These are phyloP conservation scores for Amblyteles armatorius DNA, from an alignment of 2,888 invertebrate species.

Conservation along the genomic window DNA sequence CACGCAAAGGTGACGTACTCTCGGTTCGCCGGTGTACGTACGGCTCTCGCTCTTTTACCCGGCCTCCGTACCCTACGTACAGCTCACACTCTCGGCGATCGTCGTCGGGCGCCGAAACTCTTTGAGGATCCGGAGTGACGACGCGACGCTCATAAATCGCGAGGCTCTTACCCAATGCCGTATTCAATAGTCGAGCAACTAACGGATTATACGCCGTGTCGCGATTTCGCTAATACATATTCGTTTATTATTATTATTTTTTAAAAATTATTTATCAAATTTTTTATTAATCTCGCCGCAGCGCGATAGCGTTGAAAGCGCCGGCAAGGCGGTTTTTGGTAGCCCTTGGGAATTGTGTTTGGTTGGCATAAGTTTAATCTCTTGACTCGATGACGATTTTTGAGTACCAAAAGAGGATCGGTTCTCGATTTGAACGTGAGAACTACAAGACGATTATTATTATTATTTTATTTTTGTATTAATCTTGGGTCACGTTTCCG, in stretches of 20 bases:
- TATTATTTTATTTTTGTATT: too few species aligned
- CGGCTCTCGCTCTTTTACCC: slow-evolving; percentile 66
- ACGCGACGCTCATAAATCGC: slow-evolving; percentile 61
- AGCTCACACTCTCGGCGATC: slow-evolving; percentile 13
- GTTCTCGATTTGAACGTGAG: too few species aligned
- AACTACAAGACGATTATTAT: too few species aligned
- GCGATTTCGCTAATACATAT: slow-evolving; percentile 3
- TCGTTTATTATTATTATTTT: neutral
- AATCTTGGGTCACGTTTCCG: too few species aligned
- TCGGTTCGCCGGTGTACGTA: slow-evolving; percentile 69
- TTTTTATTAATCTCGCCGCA: neutral
- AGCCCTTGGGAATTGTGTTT: too few species aligned
- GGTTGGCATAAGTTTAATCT: too few species aligned
- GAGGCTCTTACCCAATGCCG: neutral
- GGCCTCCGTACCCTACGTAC: slow-evolving; percentile 3
- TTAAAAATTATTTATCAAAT: neutral
- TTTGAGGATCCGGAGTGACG: slow-evolving; percentile 73
- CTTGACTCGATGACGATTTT: too few species aligned
- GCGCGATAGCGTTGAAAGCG: neutral
- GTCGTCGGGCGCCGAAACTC: slow-evolving; percentile 69
- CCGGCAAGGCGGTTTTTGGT: neutral
- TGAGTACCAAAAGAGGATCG: too few species aligned
- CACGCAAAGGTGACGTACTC: slow-evolving; percentile 83
- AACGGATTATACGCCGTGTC: neutral
- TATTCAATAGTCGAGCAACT: neutral